Evolutionary conservation across 2,888 invertebrate genomes (phyloP).

Genomic region (Odontomyia ornata): DNA sequence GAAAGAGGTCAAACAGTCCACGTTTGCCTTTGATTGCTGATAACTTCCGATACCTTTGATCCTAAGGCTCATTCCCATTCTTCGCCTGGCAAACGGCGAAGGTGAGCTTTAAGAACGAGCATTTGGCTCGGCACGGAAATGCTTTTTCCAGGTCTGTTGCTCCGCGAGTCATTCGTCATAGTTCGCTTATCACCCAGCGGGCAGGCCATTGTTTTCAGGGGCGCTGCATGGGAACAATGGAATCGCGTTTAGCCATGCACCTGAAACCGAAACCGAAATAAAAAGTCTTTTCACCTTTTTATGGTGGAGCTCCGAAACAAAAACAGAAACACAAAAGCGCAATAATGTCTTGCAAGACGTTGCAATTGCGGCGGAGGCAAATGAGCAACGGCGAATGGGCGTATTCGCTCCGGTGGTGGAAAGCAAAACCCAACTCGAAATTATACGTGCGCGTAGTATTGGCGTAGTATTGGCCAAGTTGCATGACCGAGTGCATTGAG

Average conservation of each 20-base stretch:
- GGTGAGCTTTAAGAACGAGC: not conserved
- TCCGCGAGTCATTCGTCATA: constrained; percentile 8
- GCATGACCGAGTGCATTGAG: constrained; percentile 6
- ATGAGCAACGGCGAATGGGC: constrained; percentile 31
- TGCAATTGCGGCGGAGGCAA: constrained; percentile 13
- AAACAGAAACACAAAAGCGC: not conserved
- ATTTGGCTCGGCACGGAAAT: constrained; percentile 6
- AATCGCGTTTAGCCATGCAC: constrained; percentile 15
- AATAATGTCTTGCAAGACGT: constrained; percentile 5
- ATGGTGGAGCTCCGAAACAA: not conserved
- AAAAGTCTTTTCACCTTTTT: constrained; percentile 34
- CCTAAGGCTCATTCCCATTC: not conserved
- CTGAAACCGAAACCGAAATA: constrained; percentile 11
- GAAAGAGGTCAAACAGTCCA: too few relatives aligned
- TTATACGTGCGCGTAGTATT: not conserved
- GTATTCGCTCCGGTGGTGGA: constrained; percentile 5
- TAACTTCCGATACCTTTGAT: too few relatives aligned
- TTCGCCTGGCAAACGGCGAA: not conserved
- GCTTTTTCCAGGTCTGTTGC: not conserved
- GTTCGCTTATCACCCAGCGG: constrained; percentile 15
- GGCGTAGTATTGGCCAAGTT: not conserved
- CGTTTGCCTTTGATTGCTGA: too few relatives aligned
- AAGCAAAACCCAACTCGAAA: not conserved
- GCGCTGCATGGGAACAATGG: constrained; percentile 20
- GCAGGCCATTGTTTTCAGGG: not conserved